phyloP scores from a whole-genome alignment of 2,797 vertebrate genomes.

The Alauda arvensis region DNA sequence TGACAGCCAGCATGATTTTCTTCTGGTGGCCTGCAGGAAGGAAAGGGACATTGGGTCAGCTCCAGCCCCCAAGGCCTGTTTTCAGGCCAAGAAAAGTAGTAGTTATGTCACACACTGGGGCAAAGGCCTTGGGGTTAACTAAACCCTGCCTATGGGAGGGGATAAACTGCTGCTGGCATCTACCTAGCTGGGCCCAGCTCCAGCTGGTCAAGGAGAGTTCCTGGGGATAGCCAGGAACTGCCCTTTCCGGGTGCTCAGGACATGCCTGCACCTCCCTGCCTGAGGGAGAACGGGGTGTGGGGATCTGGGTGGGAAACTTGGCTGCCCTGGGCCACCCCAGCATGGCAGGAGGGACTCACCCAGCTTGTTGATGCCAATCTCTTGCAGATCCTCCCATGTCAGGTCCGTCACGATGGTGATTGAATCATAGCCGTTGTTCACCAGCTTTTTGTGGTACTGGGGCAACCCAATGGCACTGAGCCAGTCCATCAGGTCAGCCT shows the following conservation, averaged over 20 bases:
- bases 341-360: slow-evolving; percentile 69
- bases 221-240: neutral
- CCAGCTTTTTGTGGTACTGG: slow-evolving; percentile 88
- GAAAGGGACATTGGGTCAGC: neutral
- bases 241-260: neutral
- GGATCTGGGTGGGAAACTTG: neutral
- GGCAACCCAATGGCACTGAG: slow-evolving; percentile 87
- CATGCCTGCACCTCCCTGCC: neutral
- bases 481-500: slow-evolving; percentile 90
- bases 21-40: slow-evolving; percentile 88
- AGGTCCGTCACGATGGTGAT: slow-evolving; percentile 90
- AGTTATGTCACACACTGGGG: accelerated
- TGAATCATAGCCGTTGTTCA: slow-evolving; percentile 92
- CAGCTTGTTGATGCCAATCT: slow-evolving; percentile 93
- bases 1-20: slow-evolving; percentile 95
- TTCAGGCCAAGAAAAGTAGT: neutral
- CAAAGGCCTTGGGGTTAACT: neutral
- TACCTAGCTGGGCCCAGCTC: neutral
- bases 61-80: neutral
- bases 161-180: neutral
- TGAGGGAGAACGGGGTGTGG: accelerated
- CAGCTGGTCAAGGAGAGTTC: neutral
- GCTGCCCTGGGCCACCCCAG: neutral
- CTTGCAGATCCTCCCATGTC: slow-evolving; percentile 96
- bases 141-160: neutral